Percentiles rank a stretch among this genome's conserved stretches.
Evolutionary conservation across 2,888 invertebrate genomes (phyloP).

Genomic region (Dascillus cervinus): DNA sequence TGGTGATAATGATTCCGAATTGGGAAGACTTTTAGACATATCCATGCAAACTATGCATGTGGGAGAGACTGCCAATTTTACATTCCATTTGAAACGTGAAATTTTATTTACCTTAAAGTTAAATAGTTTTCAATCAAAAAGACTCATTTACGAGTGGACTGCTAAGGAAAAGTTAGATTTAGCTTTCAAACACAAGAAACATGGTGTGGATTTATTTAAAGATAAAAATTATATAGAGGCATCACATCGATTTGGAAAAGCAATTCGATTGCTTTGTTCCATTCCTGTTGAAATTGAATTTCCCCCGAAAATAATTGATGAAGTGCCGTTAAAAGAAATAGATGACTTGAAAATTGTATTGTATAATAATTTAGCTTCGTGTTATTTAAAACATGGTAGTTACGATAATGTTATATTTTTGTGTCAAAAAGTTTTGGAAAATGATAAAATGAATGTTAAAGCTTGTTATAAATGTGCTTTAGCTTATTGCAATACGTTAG

Average conservation of each 20-base stretch:
- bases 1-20: constrained; percentile 41
- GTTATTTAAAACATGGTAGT: constrained; percentile 62
- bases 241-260: constrained; percentile 64
- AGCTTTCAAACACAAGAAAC: constrained; percentile 43
- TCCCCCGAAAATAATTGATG: constrained; percentile 44
- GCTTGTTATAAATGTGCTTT: constrained; percentile 46
- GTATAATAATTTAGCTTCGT: constrained; percentile 77
- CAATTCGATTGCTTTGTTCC: constrained; percentile 65
- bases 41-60: constrained; percentile 43
- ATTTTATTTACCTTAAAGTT: constrained; percentile 39
- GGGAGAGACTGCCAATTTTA: constrained; percentile 44
- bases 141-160: constrained; percentile 41
- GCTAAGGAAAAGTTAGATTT: constrained; percentile 39
- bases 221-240: constrained; percentile 56
- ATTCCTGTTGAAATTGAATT: constrained; percentile 45
- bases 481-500: constrained; percentile 48
- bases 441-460: constrained; percentile 40
- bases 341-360: constrained; percentile 56
- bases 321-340: constrained; percentile 46
- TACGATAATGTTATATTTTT: constrained; percentile 59
- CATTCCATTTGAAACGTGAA: constrained; percentile 29
- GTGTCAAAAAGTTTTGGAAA: constrained; percentile 44
- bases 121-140: constrained; percentile 35
- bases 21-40: constrained; percentile 44
- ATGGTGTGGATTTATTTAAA: constrained; percentile 57